Base-by-base conservation (phyloP, 2,888 invertebrate species). In the Phasia obesa region DNA sequence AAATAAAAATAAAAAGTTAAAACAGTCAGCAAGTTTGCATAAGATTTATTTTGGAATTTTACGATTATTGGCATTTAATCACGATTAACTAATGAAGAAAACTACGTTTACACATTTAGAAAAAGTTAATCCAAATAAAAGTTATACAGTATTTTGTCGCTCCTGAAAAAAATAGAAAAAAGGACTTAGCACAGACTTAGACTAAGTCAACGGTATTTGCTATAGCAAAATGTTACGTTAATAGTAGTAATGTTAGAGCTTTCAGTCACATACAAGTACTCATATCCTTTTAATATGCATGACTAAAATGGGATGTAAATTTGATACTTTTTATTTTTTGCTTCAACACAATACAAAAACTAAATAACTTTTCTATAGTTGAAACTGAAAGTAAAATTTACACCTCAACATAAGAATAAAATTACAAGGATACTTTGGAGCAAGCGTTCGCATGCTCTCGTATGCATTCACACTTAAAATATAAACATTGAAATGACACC, bases 351-450 rank as follows among this genome's bases (percentile, higher is more conserved):
- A 2, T 25, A 49, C 17, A 21, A 44, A 49, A 59, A 42, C 25
- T 4, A 4, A 23, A n/a, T 53, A 21, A 4, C 17, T 23, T 31
- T 31, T 17, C n/a, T 21, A 4, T 19, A n/a, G 25, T 60, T 35
- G 25, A 75, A 60, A 77, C 53, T 51, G 35, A 77, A 70, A 65
- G 62, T 64, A 78, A 70, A 64, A 71, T 71, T 71, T 78, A 64
- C 53, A 60, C 60, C 44, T 47, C 13, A 21, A 27, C 67, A 59
- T 27, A 53, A 19, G 49, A 49, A 25, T 53, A 49, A 71, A 27
- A 11, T n/a, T 4, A 38, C n/a, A 69, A 55, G 13, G 11, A 53
- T 64, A 64, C 1, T 27, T 35, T 6, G 9, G 11, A 2, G 3
- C 35, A 35, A 35, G 1, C 11, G 3, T 35, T 11, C n/a, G 5